Conservation (phyloP, 2,113 vertebrate species). For the Mesoclemmys tuberculata region DNA sequence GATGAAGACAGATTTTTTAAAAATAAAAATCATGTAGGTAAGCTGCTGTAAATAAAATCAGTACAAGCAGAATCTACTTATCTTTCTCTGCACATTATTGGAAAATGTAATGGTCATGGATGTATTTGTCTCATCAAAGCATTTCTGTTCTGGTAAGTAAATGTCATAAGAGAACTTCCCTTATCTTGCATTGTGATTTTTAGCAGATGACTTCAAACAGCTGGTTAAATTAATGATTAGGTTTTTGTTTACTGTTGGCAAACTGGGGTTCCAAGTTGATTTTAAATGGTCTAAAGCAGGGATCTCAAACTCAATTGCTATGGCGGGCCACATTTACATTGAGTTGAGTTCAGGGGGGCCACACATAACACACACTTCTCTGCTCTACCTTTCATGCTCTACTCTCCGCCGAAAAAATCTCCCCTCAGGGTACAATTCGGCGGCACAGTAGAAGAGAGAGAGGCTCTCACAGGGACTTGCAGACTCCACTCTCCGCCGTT, state of each 20-base stretch:
- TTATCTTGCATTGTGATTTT: not conserved
- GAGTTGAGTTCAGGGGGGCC: no score
- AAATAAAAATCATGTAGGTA: not conserved
- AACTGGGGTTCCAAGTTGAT: not conserved
- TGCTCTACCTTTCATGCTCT: no score
- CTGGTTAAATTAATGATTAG: not conserved
- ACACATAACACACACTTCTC: no score
- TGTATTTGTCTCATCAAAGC: not conserved
- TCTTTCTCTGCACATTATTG: not conserved
- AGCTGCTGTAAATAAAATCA: not conserved
- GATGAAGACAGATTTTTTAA: not conserved
- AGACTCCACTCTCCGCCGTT: no score
- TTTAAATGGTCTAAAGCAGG: not conserved
- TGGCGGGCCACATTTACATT: no score
- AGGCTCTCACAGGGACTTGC: no score
- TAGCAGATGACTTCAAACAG: not conserved
- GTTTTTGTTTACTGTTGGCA: not conserved
- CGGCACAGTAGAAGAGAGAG: no score
- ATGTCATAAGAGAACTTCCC: not conserved
- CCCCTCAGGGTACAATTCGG: no score
- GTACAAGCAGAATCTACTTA: rapidly evolving
- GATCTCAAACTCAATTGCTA: no score
- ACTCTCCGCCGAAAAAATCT: no score
- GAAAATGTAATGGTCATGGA: not conserved
- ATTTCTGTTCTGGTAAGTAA: not conserved